A percentile compares a stretch with the other conserved stretches of the same genome.
These are phyloP conservation scores for Cnemophilus loriae DNA, from an alignment of 2,113 vertebrate genomes.

Conservation along the genomic window DNA sequence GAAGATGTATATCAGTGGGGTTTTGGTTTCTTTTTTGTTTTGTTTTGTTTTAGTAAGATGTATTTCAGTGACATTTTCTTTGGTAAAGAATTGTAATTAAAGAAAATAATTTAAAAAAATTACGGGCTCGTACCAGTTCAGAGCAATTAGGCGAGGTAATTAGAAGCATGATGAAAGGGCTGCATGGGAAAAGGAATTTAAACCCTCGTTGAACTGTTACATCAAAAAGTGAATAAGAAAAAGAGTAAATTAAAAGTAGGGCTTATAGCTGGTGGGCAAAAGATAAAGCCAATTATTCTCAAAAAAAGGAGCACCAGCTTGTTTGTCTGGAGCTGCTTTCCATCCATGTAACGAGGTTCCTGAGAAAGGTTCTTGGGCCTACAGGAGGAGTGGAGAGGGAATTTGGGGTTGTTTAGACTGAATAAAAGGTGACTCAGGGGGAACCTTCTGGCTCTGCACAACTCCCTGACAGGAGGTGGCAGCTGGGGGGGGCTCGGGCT, in stretches of 20 bases:
- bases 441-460: not conserved
- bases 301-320: not conserved
- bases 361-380: not conserved
- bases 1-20: not conserved
- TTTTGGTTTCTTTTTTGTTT: not conserved
- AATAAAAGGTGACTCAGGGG: not conserved
- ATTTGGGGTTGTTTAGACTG: not conserved
- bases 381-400: not conserved
- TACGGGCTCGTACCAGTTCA: slow-evolving; percentile 41
- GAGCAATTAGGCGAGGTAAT: slow-evolving; percentile 73
- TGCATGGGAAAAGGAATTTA: slow-evolving; percentile 66
- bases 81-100: slow-evolving; percentile 64
- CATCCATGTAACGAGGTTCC: not conserved
- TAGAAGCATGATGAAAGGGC: slow-evolving; percentile 70
- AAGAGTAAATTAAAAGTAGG: slow-evolving; percentile 59
- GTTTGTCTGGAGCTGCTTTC: slow-evolving; percentile 41
- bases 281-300: slow-evolving; percentile 57
- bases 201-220: slow-evolving; percentile 62
- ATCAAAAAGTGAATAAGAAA: slow-evolving; percentile 68
- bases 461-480: not conserved
- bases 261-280: slow-evolving; percentile 56
- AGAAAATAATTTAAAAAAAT: slow-evolving; percentile 64
- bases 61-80: slow-evolving; percentile 34
- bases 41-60: not conserved
- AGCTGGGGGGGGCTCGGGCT: not conserved